Evolutionary conservation across 2,113 vertebrate species (phyloP).

Genomic region (Platanista minor): DNA sequence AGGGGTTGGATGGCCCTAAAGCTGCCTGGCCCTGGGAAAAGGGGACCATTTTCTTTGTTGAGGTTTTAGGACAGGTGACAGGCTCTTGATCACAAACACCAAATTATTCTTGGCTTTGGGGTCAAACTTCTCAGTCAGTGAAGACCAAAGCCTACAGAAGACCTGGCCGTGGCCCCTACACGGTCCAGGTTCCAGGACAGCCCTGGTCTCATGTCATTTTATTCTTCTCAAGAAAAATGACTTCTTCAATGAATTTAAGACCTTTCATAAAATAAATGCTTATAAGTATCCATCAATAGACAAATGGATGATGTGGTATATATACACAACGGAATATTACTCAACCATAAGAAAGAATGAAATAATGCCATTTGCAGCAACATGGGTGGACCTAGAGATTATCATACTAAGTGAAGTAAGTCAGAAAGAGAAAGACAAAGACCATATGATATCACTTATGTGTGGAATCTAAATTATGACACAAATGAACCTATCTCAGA

Average conservation of each 20-base stretch:
- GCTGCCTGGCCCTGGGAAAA: not conserved
- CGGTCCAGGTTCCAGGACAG: not conserved
- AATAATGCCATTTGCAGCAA: not conserved
- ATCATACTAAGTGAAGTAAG: not conserved
- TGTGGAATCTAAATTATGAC: not conserved
- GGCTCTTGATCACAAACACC: not conserved
- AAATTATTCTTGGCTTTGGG: not conserved
- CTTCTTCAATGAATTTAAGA: not conserved
- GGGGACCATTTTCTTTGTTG: not conserved
- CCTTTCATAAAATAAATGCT: not conserved
- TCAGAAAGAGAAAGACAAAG: not conserved
- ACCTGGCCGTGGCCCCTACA: not conserved
- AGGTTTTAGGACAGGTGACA: not conserved
- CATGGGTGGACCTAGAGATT: not conserved
- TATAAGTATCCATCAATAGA: not conserved
- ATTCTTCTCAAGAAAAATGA: not conserved
- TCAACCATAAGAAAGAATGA: not conserved
- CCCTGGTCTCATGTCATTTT: not conserved
- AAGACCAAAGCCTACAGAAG: not conserved
- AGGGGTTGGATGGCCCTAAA: not conserved
- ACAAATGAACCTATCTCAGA: not conserved
- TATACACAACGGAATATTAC: not conserved
- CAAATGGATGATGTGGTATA: not conserved
- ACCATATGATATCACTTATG: not conserved
- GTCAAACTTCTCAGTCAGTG: not conserved